A percentile compares a stretch with the other conserved stretches of the same genome.
Conservation (phyloP, 2,113 vertebrate species). For the Trematocara stigmaticum region DNA sequence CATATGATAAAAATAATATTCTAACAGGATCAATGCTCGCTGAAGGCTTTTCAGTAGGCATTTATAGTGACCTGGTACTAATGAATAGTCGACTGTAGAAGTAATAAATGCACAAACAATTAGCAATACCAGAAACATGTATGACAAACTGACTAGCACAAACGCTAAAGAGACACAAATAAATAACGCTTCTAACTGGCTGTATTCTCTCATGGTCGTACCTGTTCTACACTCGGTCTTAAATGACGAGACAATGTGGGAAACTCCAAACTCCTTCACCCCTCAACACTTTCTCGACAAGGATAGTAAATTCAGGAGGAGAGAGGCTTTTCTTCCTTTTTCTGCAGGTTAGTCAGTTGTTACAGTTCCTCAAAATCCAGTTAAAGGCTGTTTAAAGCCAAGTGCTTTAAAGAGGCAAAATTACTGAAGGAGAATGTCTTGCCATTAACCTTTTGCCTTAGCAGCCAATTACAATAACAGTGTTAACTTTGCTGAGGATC, state of each 20-base stretch:
- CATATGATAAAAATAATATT: no score
- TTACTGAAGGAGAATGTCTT: not conserved
- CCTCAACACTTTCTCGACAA: slow-evolving; percentile 82
- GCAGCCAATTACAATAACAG: not conserved
- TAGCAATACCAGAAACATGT: not conserved
- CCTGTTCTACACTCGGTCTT: slow-evolving; percentile 72
- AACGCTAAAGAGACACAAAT: not conserved
- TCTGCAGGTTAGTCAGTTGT: not conserved
- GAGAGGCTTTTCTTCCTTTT: not conserved
- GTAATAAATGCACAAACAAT: not conserved
- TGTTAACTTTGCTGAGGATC: not conserved
- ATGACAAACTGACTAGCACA: not conserved
- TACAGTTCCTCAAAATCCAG: not conserved
- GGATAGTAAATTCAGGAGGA: slow-evolving; percentile 69
- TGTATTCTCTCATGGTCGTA: slow-evolving; percentile 51
- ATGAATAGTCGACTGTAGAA: not conserved
- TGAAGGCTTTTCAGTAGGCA: not conserved
- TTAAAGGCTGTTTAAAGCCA: not conserved
- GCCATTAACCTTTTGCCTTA: not conserved
- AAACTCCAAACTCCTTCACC: slow-evolving; percentile 73
- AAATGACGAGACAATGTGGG: not conserved
- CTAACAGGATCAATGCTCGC: not conserved
- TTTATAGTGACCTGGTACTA: not conserved
- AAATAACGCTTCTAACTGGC: not conserved
- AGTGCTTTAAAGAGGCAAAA: not conserved